Evolutionary conservation across 2,113 vertebrate genomes (phyloP).

Genomic region (Labeo catla): DNA sequence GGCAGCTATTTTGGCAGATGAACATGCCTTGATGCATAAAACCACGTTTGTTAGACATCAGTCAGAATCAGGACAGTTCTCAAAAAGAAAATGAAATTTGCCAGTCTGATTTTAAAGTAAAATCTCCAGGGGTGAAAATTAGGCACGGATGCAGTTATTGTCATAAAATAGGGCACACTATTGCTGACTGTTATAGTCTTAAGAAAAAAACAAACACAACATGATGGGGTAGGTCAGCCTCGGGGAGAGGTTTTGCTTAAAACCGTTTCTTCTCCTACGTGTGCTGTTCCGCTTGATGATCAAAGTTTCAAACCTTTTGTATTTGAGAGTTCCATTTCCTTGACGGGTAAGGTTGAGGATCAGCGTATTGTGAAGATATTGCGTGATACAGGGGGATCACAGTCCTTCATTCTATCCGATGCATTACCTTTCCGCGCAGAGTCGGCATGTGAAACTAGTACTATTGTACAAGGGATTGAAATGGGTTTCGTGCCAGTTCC

Average conservation of each 20-base stretch:
- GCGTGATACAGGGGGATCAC: background rate
- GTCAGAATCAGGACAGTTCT: too few relatives aligned
- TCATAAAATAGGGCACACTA: background rate
- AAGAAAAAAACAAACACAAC: too few relatives aligned
- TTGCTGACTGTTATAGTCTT: background rate
- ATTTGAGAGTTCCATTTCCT: background rate
- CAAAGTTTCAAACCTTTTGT: background rate
- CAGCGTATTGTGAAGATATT: background rate
- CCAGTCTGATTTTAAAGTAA: background rate
- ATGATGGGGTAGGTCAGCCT: too few relatives aligned
- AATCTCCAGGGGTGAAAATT: background rate
- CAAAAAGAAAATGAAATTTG: background rate
- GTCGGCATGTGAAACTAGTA: background rate
- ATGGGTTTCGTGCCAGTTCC: background rate
- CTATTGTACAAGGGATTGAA: background rate
- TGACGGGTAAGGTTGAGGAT: background rate
- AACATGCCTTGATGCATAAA: background rate
- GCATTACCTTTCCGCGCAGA: background rate
- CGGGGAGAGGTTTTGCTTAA: too few relatives aligned
- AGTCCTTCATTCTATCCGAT: background rate
- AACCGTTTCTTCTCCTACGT: too few relatives aligned
- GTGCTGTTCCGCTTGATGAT: too few relatives aligned
- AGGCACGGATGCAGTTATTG: background rate
- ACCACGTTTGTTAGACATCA: too few relatives aligned
- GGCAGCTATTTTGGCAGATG: background rate